Evolutionary conservation across 1,140 invertebrate species (phyloP).

Genomic region (Ridgeia piscesae): DNA sequence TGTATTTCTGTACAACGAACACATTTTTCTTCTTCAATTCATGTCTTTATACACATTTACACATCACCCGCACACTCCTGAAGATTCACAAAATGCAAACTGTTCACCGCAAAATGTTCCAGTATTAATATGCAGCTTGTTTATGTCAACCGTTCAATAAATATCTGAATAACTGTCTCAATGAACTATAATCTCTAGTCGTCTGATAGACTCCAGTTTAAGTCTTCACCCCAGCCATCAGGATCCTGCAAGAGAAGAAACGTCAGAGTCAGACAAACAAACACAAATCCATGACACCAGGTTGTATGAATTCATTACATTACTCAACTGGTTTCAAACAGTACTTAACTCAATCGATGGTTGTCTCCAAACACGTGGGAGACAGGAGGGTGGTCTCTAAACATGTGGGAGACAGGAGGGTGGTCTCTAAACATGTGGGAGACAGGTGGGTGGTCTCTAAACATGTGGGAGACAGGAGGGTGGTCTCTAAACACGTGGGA

Average conservation of each 20-base stretch:
- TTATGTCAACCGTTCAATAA: neutral
- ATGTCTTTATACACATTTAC: neutral
- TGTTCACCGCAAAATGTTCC: neutral
- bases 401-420: no score
- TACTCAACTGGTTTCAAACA: neutral
- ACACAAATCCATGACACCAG: neutral
- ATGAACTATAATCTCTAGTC: neutral
- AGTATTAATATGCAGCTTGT: neutral
- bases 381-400: no score
- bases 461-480: no score
- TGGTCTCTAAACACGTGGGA: no score
- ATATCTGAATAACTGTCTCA: neutral
- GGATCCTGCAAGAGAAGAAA: neutral
- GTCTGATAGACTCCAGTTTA: neutral
- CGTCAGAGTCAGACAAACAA: neutral
- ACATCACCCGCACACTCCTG: neutral
- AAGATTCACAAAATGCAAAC: neutral
- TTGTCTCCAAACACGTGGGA: no score
- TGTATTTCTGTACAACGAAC: neutral
- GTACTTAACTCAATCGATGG: neutral
- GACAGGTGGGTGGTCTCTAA: no score
- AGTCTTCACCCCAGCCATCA: neutral
- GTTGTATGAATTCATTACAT: neutral
- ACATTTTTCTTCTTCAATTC: neutral
- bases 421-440: no score